Conservation (phyloP, 2,888 invertebrate species). For the Frankliniella fusca region DNA sequence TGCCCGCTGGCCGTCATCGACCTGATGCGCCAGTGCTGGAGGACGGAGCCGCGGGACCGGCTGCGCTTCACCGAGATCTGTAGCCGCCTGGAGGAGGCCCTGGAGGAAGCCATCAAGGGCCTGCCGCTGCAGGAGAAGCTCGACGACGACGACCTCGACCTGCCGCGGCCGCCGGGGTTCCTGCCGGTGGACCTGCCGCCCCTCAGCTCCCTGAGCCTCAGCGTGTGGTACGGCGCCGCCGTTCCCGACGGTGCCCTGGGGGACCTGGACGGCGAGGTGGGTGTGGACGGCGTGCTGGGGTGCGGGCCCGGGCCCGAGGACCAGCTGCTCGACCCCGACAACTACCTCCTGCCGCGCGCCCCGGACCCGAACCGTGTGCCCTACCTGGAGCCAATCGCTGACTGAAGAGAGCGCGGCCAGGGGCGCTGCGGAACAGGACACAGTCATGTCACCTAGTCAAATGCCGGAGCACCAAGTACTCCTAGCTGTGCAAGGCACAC, state of each 20-base stretch:
- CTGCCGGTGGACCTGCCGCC: constrained; percentile 24
- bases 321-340: constrained; percentile 60
- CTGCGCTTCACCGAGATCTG: constrained; percentile 67
- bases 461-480: background rate
- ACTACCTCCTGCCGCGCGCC: constrained; percentile 59
- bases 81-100: constrained; percentile 56
- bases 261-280: background rate
- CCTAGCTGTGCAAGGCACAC: too few relatives aligned
- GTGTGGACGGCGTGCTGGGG: background rate
- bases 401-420: constrained; percentile 36
- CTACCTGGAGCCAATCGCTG: constrained; percentile 56
- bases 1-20: constrained; percentile 68
- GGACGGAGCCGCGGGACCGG: constrained; percentile 72
- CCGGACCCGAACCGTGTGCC: constrained; percentile 53
- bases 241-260: background rate
- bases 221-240: background rate
- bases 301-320: constrained; percentile 41
- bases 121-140: constrained; percentile 29
- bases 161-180: constrained; percentile 39
- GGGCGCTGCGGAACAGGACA: too few relatives aligned
- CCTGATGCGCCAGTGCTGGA: constrained; percentile 76
- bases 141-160: constrained; percentile 31
- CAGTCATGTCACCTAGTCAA: background rate
- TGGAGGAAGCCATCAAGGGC: constrained; percentile 28
- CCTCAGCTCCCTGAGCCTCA: background rate